Percentiles rank a stretch among this genome's conserved stretches.
Evolutionary conservation across 2,888 invertebrate genomes (phyloP).

Genomic region (Melanostoma mellinum): DNA sequence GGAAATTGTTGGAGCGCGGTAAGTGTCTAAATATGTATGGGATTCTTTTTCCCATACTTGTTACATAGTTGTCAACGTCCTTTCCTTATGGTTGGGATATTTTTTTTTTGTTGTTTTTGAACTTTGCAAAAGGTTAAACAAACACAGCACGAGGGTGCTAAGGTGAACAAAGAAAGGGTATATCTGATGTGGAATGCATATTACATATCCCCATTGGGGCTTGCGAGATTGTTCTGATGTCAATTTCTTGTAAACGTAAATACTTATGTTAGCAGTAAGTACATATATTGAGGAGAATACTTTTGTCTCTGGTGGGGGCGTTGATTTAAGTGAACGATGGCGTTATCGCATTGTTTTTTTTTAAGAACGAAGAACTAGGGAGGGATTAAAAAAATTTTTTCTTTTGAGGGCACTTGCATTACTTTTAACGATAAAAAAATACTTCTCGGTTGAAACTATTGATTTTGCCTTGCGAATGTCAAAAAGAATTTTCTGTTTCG

Average conservation of each 20-base stretch:
- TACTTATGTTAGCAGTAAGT: conserved; percentile 13
- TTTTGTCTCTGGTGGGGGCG: neutral
- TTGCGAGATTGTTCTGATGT: conserved; percentile 3
- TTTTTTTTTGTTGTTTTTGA: neutral
- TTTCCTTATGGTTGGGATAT: neutral
- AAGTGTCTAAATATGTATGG: conserved; percentile 14
- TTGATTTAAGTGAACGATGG: neutral
- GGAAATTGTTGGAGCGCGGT: conserved; percentile 5
- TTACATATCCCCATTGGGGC: no score
- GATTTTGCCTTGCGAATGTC: no score
- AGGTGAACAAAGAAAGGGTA: neutral
- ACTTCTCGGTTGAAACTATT: no score
- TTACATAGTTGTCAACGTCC: neutral
- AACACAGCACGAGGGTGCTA: neutral
- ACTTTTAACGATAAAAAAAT: no score
- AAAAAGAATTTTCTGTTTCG: no score
- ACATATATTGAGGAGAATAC: no score
- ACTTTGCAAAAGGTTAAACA: conserved; percentile 1
- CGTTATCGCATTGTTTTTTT: no score
- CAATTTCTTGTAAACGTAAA: conserved; percentile 12
- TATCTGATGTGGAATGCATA: no score
- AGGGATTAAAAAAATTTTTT: no score
- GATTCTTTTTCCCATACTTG: neutral
- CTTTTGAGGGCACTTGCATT: no score
- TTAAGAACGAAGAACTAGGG: no score